A percentile compares a stretch with the other conserved stretches of the same genome.
These are phyloP conservation scores for Drosophila mimica DNA, from an alignment of 2,888 invertebrate genomes.

Conservation along the genomic window DNA sequence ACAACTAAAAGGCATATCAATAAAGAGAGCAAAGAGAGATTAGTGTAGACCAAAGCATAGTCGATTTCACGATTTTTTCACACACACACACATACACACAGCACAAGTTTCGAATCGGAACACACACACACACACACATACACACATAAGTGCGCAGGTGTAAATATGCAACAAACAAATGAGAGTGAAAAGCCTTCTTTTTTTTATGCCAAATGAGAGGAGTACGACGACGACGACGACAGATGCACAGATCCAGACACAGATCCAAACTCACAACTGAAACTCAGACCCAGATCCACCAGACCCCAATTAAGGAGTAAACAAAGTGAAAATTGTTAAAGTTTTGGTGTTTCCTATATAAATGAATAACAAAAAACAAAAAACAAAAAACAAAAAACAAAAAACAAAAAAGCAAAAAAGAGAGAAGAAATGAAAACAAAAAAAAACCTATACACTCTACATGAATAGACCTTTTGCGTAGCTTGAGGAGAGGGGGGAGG, in stretches of 20 bases:
- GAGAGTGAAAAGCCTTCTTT: neutral
- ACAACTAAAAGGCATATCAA: conserved; percentile 71
- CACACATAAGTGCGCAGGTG: conserved; percentile 1
- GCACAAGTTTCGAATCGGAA: neutral
- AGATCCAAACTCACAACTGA: conserved; percentile 8
- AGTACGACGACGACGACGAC: conserved; percentile 5
- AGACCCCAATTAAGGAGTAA: conserved; percentile 22
- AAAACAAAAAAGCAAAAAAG: neutral
- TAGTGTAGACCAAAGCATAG: conserved; percentile 12
- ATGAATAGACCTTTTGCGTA: conserved; percentile 28
- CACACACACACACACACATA: neutral
- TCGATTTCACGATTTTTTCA: conserved; percentile 3
- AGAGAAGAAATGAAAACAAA: neutral
- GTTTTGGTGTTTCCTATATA: conserved; percentile 48
- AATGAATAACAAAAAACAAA: neutral
- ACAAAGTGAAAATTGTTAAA: conserved; percentile 54
- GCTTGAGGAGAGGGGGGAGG: conserved; percentile 24
- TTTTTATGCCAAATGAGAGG: conserved; percentile 22
- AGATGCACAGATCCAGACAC: conserved; percentile 17
- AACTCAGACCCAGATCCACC: conserved; percentile 33
- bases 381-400: neutral
- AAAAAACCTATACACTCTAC: conserved; percentile 28
- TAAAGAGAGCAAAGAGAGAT: conserved; percentile 28
- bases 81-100: neutral
- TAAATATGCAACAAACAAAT: neutral